Percentiles rank a stretch among this genome's conserved stretches.
phyloP scores from a whole-genome alignment of 2,888 invertebrate species.

The Escarpia spicata region DNA sequence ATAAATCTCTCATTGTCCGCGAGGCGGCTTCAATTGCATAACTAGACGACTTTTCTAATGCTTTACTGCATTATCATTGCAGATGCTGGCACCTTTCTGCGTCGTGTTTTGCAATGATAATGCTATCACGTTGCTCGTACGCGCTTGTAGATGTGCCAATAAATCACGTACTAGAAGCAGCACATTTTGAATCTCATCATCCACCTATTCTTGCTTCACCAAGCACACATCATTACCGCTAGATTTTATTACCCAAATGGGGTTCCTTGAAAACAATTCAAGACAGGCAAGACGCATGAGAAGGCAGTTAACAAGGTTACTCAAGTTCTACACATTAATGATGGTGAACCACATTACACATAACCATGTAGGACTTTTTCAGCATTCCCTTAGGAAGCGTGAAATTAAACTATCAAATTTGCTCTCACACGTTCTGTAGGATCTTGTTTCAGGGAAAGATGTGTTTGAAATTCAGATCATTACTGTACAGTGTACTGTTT shows the following conservation, averaged over 20 bases:
- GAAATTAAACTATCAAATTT: conserved; percentile 1
- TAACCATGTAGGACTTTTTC: background rate
- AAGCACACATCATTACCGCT: background rate
- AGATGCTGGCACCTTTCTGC: background rate
- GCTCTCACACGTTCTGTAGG: background rate
- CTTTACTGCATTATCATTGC: background rate
- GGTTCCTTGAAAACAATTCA: background rate
- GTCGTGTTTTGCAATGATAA: background rate
- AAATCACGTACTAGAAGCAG: background rate
- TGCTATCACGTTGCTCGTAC: background rate
- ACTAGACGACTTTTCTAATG: background rate
- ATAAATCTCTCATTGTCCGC: background rate
- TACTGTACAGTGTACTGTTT: background rate
- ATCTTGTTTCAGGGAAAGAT: background rate
- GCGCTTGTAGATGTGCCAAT: background rate
- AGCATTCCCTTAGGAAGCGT: background rate
- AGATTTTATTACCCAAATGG: conserved; percentile 16
- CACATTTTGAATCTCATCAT: background rate
- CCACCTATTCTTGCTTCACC: background rate
- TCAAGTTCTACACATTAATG: background rate
- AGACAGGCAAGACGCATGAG: background rate
- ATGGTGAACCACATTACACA: background rate
- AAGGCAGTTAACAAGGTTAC: conserved; percentile 10
- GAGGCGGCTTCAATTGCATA: background rate
- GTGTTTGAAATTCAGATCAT: background rate